A percentile compares a stretch with the other conserved stretches of the same genome.
phyloP scores from a whole-genome alignment of 92 coral and sea anemone species.

The Actinostola sp. region DNA sequence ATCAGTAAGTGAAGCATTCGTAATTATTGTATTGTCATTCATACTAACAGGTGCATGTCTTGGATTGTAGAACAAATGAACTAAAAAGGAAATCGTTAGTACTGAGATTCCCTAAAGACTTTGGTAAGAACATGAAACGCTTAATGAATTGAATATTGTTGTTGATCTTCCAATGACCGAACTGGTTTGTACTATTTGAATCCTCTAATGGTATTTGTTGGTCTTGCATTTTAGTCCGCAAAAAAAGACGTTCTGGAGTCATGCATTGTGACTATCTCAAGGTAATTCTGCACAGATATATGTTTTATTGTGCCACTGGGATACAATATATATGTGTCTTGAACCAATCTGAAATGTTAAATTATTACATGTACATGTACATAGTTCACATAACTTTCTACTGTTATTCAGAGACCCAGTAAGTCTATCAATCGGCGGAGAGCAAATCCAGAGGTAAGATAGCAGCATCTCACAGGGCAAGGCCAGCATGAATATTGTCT shows the following conservation, averaged over 20 bases:
- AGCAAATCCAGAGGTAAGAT: conserved; percentile 97
- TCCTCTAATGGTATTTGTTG: too few species aligned
- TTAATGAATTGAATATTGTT: too few species aligned
- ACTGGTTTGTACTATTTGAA: too few species aligned
- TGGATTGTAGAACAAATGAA: conserved; percentile 79
- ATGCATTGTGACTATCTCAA: conserved; percentile 97
- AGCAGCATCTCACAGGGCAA: not conserved
- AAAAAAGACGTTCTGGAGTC: conserved; percentile 91
- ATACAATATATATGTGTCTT: too few species aligned
- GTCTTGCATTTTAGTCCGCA: conserved; percentile 64
- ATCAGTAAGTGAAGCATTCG: conserved; percentile 70
- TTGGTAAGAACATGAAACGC: conserved; percentile 57
- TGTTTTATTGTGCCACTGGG: too few species aligned
- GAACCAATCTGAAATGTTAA: too few species aligned
- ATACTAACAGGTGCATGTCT: not conserved
- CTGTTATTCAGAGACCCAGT: conserved; percentile 82
- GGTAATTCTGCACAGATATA: too few species aligned
- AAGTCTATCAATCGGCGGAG: conserved; percentile 93
- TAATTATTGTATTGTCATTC: not conserved
- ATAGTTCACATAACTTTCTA: too few species aligned
- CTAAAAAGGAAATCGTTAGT: conserved; percentile 92
- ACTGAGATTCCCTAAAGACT: conserved; percentile 93
- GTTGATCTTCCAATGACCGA: too few species aligned
- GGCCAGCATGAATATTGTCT: not conserved
- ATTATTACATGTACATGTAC: too few species aligned